These are phyloP conservation scores for Temnothorax rugatulus DNA, from an alignment of 2,888 invertebrate genomes.

Conservation along the genomic window DNA sequence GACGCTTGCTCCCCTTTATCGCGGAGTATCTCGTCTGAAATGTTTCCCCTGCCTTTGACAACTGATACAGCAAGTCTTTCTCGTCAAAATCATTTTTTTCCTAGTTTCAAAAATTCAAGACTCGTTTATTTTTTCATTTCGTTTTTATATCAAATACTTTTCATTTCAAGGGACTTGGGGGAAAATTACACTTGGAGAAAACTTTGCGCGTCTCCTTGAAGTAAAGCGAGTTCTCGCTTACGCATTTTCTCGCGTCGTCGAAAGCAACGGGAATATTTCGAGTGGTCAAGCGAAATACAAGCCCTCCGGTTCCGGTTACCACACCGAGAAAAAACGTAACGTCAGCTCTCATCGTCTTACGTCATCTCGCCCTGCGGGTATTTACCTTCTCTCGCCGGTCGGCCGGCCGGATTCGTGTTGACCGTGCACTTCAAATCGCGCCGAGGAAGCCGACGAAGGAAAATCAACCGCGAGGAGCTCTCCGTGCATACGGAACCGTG, in stretches of 20 bases:
- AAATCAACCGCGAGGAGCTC: background rate
- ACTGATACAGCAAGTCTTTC: background rate
- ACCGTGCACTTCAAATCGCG: slow-evolving; percentile 48
- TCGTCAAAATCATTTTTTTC: background rate
- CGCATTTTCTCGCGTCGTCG: background rate
- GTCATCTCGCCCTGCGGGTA: slow-evolving; percentile 60
- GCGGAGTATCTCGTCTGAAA: background rate
- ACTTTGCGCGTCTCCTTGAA: background rate
- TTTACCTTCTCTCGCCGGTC: slow-evolving; percentile 55
- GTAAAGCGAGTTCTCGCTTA: background rate
- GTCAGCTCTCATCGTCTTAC: slow-evolving; percentile 57
- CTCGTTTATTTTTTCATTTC: background rate
- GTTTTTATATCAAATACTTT: background rate
- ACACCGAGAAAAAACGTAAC: slow-evolving; percentile 30
- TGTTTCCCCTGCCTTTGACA: background rate
- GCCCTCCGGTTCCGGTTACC: slow-evolving; percentile 5
- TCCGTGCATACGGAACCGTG: background rate
- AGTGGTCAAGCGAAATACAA: slow-evolving; percentile 18
- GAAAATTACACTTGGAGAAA: background rate
- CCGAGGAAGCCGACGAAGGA: slow-evolving; percentile 7
- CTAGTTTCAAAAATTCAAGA: background rate
- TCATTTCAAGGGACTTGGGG: background rate
- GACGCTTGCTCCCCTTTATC: background rate
- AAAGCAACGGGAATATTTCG: background rate
- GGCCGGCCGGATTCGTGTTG: slow-evolving; percentile 23